phyloP scores from a whole-genome alignment of 2,797 vertebrate species.

The Anguilla marmorata region DNA sequence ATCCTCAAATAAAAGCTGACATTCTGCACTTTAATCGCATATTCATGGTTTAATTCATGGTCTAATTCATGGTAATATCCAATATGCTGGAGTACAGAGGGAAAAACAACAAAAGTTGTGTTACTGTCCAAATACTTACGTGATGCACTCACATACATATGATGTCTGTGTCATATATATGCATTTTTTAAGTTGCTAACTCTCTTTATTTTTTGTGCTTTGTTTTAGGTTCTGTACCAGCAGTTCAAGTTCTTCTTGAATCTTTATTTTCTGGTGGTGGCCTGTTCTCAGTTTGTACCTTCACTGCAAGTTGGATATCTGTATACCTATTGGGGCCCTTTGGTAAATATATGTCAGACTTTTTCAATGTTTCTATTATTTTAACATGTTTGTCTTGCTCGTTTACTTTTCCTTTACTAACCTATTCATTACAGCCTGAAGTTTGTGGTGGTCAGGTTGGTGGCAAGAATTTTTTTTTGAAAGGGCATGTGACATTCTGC shows the following conservation, averaged over 20 bases:
- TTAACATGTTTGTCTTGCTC: neutral
- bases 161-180: neutral
- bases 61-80: too few relatives aligned
- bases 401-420: neutral
- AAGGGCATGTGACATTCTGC: too few relatives aligned
- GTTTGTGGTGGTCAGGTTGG: neutral
- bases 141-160: neutral
- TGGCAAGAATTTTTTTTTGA: neutral
- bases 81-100: too few relatives aligned
- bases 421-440: neutral
- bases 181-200: slow-evolving; percentile 26
- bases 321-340: slow-evolving; percentile 98
- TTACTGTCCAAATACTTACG: too few relatives aligned
- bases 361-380: too few relatives aligned
- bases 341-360: slow-evolving; percentile 76
- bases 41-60: too few relatives aligned
- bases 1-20: too few relatives aligned
- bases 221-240: slow-evolving; percentile 94
- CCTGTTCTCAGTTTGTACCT: slow-evolving; percentile 96
- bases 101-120: too few relatives aligned
- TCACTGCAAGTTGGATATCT: slow-evolving; percentile 95
- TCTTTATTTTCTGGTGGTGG: slow-evolving; percentile 95
- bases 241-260: slow-evolving; percentile 99
- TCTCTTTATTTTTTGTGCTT: slow-evolving; percentile 31
- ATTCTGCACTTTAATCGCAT: too few relatives aligned